These are phyloP conservation scores for Hirudo medicinalis DNA, from an alignment of 1,140 invertebrate species.

Conservation along the genomic window DNA sequence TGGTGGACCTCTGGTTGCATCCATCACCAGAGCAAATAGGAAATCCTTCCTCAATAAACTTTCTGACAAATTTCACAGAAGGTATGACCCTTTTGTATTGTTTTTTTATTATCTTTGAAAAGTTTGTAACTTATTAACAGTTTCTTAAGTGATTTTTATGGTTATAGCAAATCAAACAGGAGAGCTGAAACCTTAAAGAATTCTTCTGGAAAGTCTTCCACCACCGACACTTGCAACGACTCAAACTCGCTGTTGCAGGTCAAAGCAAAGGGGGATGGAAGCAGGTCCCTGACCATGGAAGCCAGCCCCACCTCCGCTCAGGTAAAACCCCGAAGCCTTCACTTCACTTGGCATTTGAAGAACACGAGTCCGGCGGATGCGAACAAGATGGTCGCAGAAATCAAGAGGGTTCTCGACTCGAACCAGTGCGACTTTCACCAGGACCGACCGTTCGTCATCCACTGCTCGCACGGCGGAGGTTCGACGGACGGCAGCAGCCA, in stretches of 20 bases:
- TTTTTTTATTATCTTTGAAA: too few species aligned
- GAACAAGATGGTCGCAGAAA: not conserved
- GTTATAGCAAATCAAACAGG: not conserved
- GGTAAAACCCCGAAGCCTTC: slow-evolving; percentile 8
- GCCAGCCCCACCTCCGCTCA: not conserved
- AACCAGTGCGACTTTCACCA: slow-evolving; percentile 15
- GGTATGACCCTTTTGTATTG: not conserved
- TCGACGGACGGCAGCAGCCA: not conserved
- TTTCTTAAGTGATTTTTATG: too few species aligned
- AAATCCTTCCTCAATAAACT: slow-evolving; percentile 5
- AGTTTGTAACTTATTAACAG: too few species aligned
- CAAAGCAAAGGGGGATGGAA: not conserved
- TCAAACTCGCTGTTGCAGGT: not conserved
- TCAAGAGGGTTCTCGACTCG: slow-evolving; percentile 1
- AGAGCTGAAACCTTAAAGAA: not conserved
- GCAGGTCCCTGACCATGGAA: not conserved
- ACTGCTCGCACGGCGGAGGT: slow-evolving; percentile 8
- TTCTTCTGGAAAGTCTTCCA: not conserved
- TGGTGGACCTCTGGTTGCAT: not conserved
- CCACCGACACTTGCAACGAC: not conserved
- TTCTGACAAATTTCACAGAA: slow-evolving; percentile 11
- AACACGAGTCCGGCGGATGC: not conserved
- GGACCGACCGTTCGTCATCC: not conserved
- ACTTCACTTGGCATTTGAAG: slow-evolving; percentile 15
- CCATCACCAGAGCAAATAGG: slow-evolving; percentile 8